Conservation (phyloP, 1,140 invertebrate species). For the Neodiprion lecontei region DNA sequence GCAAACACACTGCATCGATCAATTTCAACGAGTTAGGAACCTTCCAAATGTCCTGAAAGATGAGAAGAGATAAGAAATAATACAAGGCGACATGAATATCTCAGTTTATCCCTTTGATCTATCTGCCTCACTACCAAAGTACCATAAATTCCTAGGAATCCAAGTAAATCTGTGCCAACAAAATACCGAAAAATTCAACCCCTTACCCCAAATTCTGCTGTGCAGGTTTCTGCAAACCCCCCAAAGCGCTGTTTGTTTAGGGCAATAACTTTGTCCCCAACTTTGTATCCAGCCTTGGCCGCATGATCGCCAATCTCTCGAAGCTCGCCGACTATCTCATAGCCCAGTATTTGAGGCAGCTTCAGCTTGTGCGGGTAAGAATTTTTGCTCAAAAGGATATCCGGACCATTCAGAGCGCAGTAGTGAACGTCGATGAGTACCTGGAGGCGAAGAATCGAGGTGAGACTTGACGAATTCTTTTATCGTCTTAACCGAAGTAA, state of each 20-base stretch:
- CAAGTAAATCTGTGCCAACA: no score
- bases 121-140: no score
- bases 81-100: neutral
- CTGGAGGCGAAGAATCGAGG: constrained; percentile 45
- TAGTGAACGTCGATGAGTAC: constrained; percentile 65
- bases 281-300: constrained; percentile 42
- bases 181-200: neutral
- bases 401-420: constrained; percentile 68
- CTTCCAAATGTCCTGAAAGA: constrained; percentile 65
- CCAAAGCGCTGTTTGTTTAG: constrained; percentile 62
- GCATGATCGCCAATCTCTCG: constrained; percentile 53
- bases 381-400: constrained; percentile 62
- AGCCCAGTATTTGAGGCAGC: constrained; percentile 65
- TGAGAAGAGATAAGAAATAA: constrained; percentile 26
- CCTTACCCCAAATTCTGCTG: constrained; percentile 59
- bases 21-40: constrained; percentile 60
- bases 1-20: constrained; percentile 59
- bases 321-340: constrained; percentile 64
- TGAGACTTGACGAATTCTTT: no score
- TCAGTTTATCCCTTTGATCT: neutral
- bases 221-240: constrained; percentile 65
- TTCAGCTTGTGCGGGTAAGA: constrained; percentile 56
- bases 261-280: constrained; percentile 63
- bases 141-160: no score
- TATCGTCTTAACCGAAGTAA: neutral